Base-by-base conservation (phyloP, 2,888 invertebrate genomes). In the Drosophila anomelani region DNA sequence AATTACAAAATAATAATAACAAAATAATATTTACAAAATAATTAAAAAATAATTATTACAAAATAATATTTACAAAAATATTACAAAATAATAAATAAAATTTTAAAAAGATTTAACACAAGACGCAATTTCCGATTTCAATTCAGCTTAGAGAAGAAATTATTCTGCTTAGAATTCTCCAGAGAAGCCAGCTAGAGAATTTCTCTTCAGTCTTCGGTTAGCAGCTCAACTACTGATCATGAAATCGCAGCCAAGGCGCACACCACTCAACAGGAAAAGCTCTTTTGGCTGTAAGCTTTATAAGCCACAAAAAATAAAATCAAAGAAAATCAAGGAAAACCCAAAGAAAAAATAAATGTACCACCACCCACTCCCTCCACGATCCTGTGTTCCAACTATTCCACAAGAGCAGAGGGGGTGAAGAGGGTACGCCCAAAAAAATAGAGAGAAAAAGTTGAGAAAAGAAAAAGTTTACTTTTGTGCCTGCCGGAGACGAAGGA, bases 391-490 rank as follows among this genome's bases (percentile, higher is more conserved):
- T 13, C 34, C 51, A 51, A 51, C 51, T 51, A 53, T 53, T 53
- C 15, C 20, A 6, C 9, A 36, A 15, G 20, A 20, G 51, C 10
- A 26, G 44, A 0, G 8, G 13, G 26, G 23, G 13, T 8, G 8
- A 29, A n/a, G 32, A 13, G 20, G 20, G 2, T 5, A 13, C 8
- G 4, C 15, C 0, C 10, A 32, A 51, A 29, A 41, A 47, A 36
- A 29, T 26, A 20, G n/a, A 47, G 60, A 62, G 44, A 75, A 69
- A 54, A 77, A 69, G 57, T 71, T 67, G 51, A 73, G 69, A 73
- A 69, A 54, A 76, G 69, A 73, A 71, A 69, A 78, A 57, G 63
- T 62, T 72, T 51, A 47, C 68, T 32, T 49, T 51, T 49, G 49
- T 58, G 57, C 54, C 49, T 38, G 44, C 38, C 38, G 20, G 46